Percentiles rank a stretch among this genome's conserved stretches.
These are phyloP conservation scores for Cheilosia soror DNA, from an alignment of 2,888 invertebrate species.

Conservation along the genomic window DNA sequence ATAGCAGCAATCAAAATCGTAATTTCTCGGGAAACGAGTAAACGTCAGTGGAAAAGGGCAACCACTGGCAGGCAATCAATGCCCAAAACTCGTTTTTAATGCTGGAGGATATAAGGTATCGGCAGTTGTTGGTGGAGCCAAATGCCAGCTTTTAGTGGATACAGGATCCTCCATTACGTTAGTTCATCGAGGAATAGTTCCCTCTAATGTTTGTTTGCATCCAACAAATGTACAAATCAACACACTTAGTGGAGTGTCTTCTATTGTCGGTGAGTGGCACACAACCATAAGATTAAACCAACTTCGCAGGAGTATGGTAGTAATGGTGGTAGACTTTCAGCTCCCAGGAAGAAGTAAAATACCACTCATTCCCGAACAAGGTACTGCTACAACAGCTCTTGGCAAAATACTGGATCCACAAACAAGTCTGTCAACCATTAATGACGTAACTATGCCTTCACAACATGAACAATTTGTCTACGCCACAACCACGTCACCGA, in stretches of 20 bases:
- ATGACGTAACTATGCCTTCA: too few species aligned
- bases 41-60: neutral
- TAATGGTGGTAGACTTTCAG: slow-evolving; percentile 9
- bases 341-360: slow-evolving; percentile 5
- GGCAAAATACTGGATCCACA: neutral
- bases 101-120: slow-evolving; percentile 4
- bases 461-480: neutral
- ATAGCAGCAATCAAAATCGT: neutral
- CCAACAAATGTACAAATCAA: neutral
- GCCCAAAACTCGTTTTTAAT: slow-evolving; percentile 1
- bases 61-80: slow-evolving; percentile 5
- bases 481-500: neutral
- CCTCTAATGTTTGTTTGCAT: neutral
- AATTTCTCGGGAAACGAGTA: neutral
- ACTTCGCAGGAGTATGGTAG: neutral
- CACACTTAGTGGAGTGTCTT: neutral
- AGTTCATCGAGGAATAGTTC: neutral
- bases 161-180: neutral
- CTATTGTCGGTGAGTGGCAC: neutral
- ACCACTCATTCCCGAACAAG: neutral
- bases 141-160: slow-evolving; percentile 1
- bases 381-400: neutral
- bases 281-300: neutral
- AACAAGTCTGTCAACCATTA: neutral
- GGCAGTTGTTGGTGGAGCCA: neutral